phyloP scores from a whole-genome alignment of 2,888 invertebrate genomes.

The Ornithoptera priamus region DNA sequence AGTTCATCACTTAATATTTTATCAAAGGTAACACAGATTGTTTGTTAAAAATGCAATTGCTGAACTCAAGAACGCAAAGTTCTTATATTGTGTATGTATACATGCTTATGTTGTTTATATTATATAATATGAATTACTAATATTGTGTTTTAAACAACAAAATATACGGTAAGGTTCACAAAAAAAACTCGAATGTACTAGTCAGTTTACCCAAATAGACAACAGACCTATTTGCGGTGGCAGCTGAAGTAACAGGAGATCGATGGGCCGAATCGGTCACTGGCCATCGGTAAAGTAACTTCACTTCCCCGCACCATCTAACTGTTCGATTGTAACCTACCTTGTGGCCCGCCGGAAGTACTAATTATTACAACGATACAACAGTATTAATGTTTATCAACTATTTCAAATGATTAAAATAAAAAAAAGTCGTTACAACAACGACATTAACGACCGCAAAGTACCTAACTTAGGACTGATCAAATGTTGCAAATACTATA shows the following conservation, averaged over 20 bases:
- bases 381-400: neutral
- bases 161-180: neutral
- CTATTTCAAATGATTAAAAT: neutral
- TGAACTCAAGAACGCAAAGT: too few species aligned
- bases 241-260: slow-evolving; percentile 37
- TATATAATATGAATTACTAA: neutral
- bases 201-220: slow-evolving; percentile 37
- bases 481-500: too few species aligned
- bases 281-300: slow-evolving; percentile 35
- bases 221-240: slow-evolving; percentile 42
- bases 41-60: too few species aligned
- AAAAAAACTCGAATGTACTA: slow-evolving; percentile 32
- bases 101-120: neutral
- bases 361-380: slow-evolving; percentile 14
- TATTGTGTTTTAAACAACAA: neutral
- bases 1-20: too few species aligned
- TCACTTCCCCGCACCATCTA: slow-evolving; percentile 38
- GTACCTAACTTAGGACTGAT: too few species aligned
- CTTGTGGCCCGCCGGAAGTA: slow-evolving; percentile 31
- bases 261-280: slow-evolving; percentile 39
- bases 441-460: too few species aligned
- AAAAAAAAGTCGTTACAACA: neutral
- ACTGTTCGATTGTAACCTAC: slow-evolving; percentile 34
- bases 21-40: too few species aligned
- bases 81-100: too few species aligned